phyloP scores from a whole-genome alignment of 2,113 vertebrate species.

The Sylvicapra grimmia region DNA sequence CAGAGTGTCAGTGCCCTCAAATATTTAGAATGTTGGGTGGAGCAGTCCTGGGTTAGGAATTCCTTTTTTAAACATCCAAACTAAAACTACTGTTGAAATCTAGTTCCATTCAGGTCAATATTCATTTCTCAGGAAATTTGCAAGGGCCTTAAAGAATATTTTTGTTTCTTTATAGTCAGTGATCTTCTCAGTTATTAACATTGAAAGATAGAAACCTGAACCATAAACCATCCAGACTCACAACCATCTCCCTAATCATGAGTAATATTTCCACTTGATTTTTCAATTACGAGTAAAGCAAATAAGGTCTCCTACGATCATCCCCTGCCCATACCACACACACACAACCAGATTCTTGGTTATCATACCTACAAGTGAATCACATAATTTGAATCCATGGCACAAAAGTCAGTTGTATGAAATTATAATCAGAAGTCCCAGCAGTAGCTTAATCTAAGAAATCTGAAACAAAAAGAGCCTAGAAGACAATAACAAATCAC shows the following conservation, averaged over 20 bases:
- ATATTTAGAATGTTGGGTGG: background rate
- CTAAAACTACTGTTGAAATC: background rate
- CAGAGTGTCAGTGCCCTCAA: background rate
- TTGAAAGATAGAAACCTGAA: background rate
- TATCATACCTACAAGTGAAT: background rate
- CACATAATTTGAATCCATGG: constrained; percentile 29
- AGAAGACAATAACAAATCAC: constrained; percentile 54
- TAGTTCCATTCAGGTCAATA: background rate
- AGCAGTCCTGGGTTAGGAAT: background rate
- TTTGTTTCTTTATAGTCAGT: background rate
- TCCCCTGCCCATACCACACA: background rate
- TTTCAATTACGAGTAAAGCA: constrained; percentile 38
- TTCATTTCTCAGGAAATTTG: background rate
- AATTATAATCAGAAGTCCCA: constrained; percentile 43
- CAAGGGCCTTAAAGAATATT: background rate
- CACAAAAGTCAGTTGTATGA: constrained; percentile 28
- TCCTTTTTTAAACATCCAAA: background rate
- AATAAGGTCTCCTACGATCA: constrained; percentile 23
- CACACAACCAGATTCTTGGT: background rate
- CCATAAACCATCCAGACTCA: background rate
- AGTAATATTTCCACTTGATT: constrained; percentile 37
- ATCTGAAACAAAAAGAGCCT: constrained; percentile 21
- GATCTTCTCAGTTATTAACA: background rate
- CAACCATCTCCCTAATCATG: background rate
- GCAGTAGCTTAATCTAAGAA: constrained; percentile 68